Percentiles rank a stretch among this genome's conserved stretches.
Evolutionary conservation across 2,888 invertebrate genomes (phyloP).

Genomic region (Spodoptera littoralis): DNA sequence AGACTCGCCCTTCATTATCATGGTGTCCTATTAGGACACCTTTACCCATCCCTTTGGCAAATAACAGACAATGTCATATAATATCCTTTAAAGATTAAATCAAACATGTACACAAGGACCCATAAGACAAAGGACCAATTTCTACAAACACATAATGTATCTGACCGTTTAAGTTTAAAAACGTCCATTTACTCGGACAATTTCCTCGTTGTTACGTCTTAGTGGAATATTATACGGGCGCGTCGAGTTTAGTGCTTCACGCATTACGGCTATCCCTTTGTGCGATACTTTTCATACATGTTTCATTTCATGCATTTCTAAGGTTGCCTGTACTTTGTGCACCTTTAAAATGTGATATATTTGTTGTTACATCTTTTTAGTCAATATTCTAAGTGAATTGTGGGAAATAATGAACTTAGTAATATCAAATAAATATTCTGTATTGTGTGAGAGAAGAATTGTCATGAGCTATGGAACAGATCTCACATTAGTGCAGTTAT

Average conservation of each 20-base stretch:
- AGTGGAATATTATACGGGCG: slow-evolving; percentile 47
- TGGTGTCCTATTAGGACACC: too few relatives aligned
- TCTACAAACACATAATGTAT: slow-evolving; percentile 2
- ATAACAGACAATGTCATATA: too few relatives aligned
- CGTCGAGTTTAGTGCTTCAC: slow-evolving; percentile 5
- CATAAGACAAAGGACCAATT: slow-evolving; percentile 6
- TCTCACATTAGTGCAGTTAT: too few relatives aligned
- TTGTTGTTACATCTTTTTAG: slow-evolving; percentile 22
- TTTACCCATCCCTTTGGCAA: too few relatives aligned
- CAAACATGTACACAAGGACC: too few relatives aligned
- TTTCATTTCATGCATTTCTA: slow-evolving; percentile 57
- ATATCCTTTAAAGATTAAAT: too few relatives aligned
- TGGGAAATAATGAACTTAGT: too few relatives aligned
- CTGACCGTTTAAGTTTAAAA: slow-evolving; percentile 20
- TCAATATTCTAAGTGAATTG: too few relatives aligned
- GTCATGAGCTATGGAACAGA: too few relatives aligned
- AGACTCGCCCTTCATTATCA: too few relatives aligned
- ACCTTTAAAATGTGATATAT: slow-evolving; percentile 17
- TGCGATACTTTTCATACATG: slow-evolving; percentile 51
- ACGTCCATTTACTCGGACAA: slow-evolving; percentile 22
- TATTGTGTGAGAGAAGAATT: too few relatives aligned
- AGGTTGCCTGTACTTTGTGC: slow-evolving; percentile 8
- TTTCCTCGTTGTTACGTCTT: slow-evolving; percentile 24
- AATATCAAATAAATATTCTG: too few relatives aligned
- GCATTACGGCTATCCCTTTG: slow-evolving; percentile 43